A percentile compares a stretch with the other conserved stretches of the same genome.
Conservation (phyloP, 35 echinoderm and acorn worm species). For the Patiria miniata region DNA sequence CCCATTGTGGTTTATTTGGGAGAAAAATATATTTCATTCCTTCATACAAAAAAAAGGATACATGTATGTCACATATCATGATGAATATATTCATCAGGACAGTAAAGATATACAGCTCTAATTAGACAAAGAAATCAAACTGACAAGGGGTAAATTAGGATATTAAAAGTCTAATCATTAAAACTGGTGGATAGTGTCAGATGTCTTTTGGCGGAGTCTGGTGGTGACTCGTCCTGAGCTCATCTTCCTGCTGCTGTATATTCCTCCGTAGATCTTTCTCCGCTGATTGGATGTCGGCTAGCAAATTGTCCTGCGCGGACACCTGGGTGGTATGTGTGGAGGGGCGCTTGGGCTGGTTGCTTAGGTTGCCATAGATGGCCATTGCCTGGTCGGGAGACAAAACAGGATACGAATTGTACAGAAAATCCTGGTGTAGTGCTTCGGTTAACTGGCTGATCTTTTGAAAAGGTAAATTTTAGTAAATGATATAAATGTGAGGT, state of each 20-base stretch:
- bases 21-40: too few relatives aligned
- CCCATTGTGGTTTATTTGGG: too few relatives aligned
- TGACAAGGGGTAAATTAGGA: too few relatives aligned
- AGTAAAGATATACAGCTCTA: too few relatives aligned
- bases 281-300: background rate
- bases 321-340: background rate
- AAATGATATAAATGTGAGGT: too few relatives aligned
- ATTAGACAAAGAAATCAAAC: too few relatives aligned
- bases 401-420: background rate
- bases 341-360: slow-evolving; percentile 14
- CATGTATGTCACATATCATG: too few relatives aligned
- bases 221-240: slow-evolving; percentile 2
- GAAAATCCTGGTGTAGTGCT: background rate
- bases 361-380: slow-evolving; percentile 75
- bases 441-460: background rate
- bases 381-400: slow-evolving; percentile 56
- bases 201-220: background rate
- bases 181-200: too few relatives aligned
- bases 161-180: too few relatives aligned
- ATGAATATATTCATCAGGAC: too few relatives aligned
- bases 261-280: slow-evolving; percentile 34
- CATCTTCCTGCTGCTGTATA: background rate
- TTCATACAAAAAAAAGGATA: too few relatives aligned
- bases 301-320: background rate
- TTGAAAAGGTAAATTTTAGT: background rate